Percentiles rank a stretch among this genome's conserved stretches.
Evolutionary conservation across 1,140 invertebrate species (phyloP).

Genomic region (Carcinoscorpius rotundicauda): DNA sequence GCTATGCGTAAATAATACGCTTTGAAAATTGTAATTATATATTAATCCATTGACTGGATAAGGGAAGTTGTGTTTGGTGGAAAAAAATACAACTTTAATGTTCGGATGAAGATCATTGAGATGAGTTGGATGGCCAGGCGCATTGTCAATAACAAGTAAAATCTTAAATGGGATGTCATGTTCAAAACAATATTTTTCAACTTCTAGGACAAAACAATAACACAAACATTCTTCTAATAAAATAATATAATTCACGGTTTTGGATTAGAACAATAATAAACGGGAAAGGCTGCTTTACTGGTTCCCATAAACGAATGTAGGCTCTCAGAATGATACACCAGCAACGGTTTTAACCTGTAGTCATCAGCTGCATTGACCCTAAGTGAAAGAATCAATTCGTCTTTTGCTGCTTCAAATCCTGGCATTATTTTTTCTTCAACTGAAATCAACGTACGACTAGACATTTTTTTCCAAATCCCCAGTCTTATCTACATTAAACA

Average conservation of each 20-base stretch:
- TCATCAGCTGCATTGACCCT: constrained; percentile 10
- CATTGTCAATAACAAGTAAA: not conserved
- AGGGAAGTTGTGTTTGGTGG: constrained; percentile 35
- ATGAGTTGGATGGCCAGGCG: not conserved
- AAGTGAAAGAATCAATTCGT: constrained; percentile 8
- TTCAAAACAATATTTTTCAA: not conserved
- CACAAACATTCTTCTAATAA: not conserved
- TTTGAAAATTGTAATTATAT: constrained; percentile 34
- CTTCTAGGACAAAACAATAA: not conserved
- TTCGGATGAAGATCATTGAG: constrained; percentile 17
- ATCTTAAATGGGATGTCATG: not conserved
- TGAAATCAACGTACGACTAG: constrained; percentile 19
- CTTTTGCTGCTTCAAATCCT: constrained; percentile 8
- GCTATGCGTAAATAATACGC: not conserved
- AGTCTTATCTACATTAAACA: constrained; percentile 17
- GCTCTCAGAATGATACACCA: constrained; percentile 16
- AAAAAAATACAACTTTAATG: constrained; percentile 33
- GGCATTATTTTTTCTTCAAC: constrained; percentile 13
- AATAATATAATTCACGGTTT: not conserved
- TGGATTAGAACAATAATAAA: constrained; percentile 20
- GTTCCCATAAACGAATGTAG: constrained; percentile 29
- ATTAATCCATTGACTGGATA: constrained; percentile 38
- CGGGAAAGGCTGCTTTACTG: not conserved
- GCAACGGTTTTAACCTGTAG: constrained; percentile 11
- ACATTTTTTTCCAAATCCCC: constrained; percentile 23